A percentile compares a stretch with the other conserved stretches of the same genome.
Conservation (phyloP, 2,797 vertebrate genomes). For the Lacerta agilis region DNA sequence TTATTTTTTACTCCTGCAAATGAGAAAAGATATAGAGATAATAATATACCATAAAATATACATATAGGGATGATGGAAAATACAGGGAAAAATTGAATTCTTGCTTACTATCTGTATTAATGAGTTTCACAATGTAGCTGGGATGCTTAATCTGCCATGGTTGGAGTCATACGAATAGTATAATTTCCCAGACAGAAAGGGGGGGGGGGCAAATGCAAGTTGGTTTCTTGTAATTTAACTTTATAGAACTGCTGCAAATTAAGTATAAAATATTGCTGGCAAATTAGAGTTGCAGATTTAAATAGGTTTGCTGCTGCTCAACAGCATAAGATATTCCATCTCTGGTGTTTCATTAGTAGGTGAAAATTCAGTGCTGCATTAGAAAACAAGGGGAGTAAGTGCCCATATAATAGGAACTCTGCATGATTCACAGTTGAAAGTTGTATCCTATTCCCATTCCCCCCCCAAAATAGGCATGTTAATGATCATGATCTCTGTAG, state of each 20-base stretch:
- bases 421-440: conserved; percentile 11
- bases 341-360: conserved; percentile 29
- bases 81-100: conserved; percentile 32
- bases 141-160: background rate
- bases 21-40: conserved; percentile 37
- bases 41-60: conserved; percentile 21
- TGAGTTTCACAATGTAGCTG: conserved; percentile 9
- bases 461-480: background rate
- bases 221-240: conserved; percentile 39
- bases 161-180: conserved; percentile 24
- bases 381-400: conserved; percentile 4
- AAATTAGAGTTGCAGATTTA: conserved; percentile 40
- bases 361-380: conserved; percentile 14
- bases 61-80: conserved; percentile 35
- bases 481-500: background rate
- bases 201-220: background rate
- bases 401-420: background rate
- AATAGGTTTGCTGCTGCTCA: conserved; percentile 37
- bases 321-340: background rate
- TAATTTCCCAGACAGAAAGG: conserved; percentile 17
- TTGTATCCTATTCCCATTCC: background rate
- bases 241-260: conserved; percentile 31
- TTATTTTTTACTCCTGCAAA: conserved; percentile 27
- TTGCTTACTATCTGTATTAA: conserved; percentile 3
- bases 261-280: conserved; percentile 37